Conservation (phyloP, 1,140 invertebrate genomes). For the Leptinotarsa defecta region DNA sequence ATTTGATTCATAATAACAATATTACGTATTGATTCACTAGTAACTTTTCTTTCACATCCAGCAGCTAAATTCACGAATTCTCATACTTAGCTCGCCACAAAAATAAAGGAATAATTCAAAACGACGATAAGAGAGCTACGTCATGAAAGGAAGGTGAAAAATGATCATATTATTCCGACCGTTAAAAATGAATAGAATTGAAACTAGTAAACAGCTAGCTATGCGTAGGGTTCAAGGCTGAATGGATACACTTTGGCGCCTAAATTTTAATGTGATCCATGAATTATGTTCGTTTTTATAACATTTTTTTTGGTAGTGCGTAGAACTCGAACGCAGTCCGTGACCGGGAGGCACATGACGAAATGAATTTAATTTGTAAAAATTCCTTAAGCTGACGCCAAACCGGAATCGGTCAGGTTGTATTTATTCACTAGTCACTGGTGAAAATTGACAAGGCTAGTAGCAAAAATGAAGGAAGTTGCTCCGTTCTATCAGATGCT, state of each 20-base stretch:
- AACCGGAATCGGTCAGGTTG: too few species aligned
- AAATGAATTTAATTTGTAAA: background rate
- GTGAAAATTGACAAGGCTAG: too few species aligned
- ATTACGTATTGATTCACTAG: too few species aligned
- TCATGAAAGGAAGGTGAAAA: background rate
- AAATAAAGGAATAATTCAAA: too few species aligned
- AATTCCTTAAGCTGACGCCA: background rate
- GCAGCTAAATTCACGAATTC: too few species aligned
- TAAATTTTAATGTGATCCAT: slow-evolving; percentile 3
- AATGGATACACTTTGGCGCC: background rate
- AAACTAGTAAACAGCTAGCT: slow-evolving; percentile 5
- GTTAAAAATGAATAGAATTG: slow-evolving; percentile 4
- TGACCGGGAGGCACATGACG: background rate
- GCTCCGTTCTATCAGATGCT: too few species aligned
- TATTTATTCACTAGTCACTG: too few species aligned
- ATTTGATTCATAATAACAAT: too few species aligned
- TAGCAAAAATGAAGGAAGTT: too few species aligned
- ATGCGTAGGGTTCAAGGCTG: slow-evolving; percentile 7
- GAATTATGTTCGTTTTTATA: slow-evolving; percentile 6
- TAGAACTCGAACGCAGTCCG: background rate
- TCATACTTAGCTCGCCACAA: too few species aligned
- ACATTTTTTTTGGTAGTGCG: slow-evolving; percentile 7
- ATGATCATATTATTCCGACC: background rate
- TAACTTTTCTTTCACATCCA: too few species aligned
- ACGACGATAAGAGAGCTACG: background rate